Conservation (phyloP, 2,797 vertebrate species). For the Sardinella longiceps region DNA sequence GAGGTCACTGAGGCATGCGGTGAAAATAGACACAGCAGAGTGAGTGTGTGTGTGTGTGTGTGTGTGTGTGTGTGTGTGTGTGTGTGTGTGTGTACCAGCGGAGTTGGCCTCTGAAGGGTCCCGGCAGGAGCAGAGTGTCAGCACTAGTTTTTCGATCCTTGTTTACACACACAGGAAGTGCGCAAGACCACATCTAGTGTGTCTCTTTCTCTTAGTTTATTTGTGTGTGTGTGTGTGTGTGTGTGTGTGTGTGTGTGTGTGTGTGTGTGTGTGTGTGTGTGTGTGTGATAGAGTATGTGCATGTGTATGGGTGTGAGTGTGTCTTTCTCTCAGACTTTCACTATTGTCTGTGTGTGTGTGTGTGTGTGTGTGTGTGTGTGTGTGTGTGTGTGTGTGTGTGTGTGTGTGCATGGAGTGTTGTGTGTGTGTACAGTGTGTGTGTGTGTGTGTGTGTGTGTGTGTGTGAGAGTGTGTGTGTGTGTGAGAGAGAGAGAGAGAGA, state of each 20-base stretch:
- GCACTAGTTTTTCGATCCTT: background rate
- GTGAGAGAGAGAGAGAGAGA: too few relatives aligned
- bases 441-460: slow-evolving; percentile 25
- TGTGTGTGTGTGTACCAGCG: too few relatives aligned
- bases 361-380: slow-evolving; percentile 33
- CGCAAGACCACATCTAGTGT: background rate
- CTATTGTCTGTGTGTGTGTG: background rate
- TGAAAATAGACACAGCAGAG: background rate
- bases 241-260: background rate
- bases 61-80: too few relatives aligned
- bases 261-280: background rate
- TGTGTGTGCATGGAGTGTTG: too few relatives aligned
- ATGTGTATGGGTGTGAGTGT: background rate
- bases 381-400: slow-evolving; percentile 21
- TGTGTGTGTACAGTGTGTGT: slow-evolving; percentile 26
- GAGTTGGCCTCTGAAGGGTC: background rate
- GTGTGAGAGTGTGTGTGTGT: slow-evolving; percentile 15
- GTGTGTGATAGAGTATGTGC: background rate
- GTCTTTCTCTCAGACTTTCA: background rate
- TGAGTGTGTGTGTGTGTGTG: too few relatives aligned
- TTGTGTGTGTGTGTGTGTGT: background rate
- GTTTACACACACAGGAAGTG: background rate
- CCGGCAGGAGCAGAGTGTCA: background rate
- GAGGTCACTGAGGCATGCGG: background rate
- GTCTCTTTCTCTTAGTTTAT: slow-evolving; percentile 12